A percentile compares a stretch with the other conserved stretches of the same genome.
These are phyloP conservation scores for Trachelus troglodyta DNA, from an alignment of 2,888 invertebrate genomes.

Conservation along the genomic window DNA sequence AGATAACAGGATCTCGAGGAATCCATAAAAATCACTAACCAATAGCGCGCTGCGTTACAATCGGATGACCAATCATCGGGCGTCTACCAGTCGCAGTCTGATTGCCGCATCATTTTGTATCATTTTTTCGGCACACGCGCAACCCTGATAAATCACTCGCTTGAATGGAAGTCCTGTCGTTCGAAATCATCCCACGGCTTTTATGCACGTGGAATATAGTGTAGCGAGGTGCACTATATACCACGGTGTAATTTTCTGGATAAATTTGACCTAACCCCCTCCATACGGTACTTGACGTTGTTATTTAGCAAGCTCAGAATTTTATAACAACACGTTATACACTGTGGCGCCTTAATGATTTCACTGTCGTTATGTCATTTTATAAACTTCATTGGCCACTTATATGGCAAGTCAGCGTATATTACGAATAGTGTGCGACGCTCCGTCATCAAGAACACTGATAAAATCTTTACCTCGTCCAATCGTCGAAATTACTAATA, in stretches of 20 bases:
- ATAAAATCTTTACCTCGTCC: not conserved
- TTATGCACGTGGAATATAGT: conserved; percentile 8
- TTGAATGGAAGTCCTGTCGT: conserved; percentile 36
- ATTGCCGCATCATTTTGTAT: conserved; percentile 57
- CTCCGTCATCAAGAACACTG: not conserved
- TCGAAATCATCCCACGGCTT: conserved; percentile 7
- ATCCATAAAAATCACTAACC: not conserved
- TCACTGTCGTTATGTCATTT: not conserved
- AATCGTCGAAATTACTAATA: not conserved
- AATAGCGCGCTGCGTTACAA: not conserved
- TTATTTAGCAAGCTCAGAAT: not conserved
- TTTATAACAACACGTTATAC: not conserved
- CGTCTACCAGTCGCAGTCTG: conserved; percentile 10
- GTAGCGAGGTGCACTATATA: conserved; percentile 1
- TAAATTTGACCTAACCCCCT: not conserved
- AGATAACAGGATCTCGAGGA: not conserved
- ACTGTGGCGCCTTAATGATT: not conserved
- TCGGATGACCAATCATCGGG: not conserved
- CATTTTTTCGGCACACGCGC: conserved; percentile 59
- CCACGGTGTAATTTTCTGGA: not conserved
- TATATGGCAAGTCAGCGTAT: not conserved
- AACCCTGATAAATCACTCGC: conserved; percentile 59
- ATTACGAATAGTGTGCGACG: not conserved
- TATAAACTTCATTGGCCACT: not conserved
- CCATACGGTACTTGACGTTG: too few relatives aligned